A percentile compares a stretch with the other conserved stretches of the same genome.
Evolutionary conservation across 2,888 invertebrate genomes (phyloP).

Genomic region (Mimachlamys varia): DNA sequence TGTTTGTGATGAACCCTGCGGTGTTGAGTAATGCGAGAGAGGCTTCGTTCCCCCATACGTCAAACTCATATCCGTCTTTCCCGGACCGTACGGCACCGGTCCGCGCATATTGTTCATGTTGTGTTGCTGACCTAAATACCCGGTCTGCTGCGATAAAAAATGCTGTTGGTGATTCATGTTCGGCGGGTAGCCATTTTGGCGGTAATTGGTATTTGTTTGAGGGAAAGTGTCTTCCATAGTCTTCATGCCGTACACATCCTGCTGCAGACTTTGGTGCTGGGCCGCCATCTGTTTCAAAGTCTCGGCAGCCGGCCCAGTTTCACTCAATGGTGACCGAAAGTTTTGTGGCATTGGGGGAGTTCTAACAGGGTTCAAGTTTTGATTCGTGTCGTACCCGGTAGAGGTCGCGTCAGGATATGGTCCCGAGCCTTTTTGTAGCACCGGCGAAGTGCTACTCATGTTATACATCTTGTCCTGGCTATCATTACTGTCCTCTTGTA

Average conservation of each 20-base stretch:
- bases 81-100: constrained; percentile 52
- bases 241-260: constrained; percentile 59
- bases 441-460: constrained; percentile 60
- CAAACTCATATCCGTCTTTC: constrained; percentile 62
- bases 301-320: constrained; percentile 92
- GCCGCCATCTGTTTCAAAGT: constrained; percentile 98
- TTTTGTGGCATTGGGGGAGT: constrained; percentile 58
- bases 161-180: constrained; percentile 46
- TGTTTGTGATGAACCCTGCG: constrained; percentile 58
- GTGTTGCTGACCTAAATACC: constrained; percentile 44
- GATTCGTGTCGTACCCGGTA: constrained; percentile 57
- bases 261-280: constrained; percentile 92
- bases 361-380: constrained; percentile 60
- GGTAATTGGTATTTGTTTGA: constrained; percentile 55
- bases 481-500: constrained; percentile 54
- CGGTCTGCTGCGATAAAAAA: constrained; percentile 56
- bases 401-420: constrained; percentile 58
- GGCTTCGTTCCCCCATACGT: constrained; percentile 76
- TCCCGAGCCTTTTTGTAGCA: constrained; percentile 50
- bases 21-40: constrained; percentile 77
- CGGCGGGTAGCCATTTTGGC: constrained; percentile 45
- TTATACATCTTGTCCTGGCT: constrained; percentile 61
- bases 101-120: constrained; percentile 47
- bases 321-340: constrained; percentile 51
- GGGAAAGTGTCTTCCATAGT: constrained; percentile 54